Evolutionary conservation across 2,888 invertebrate genomes (phyloP), one percentile per base, ranked within the genome.

Genomic region (Parthenolecanium corni): DNA sequence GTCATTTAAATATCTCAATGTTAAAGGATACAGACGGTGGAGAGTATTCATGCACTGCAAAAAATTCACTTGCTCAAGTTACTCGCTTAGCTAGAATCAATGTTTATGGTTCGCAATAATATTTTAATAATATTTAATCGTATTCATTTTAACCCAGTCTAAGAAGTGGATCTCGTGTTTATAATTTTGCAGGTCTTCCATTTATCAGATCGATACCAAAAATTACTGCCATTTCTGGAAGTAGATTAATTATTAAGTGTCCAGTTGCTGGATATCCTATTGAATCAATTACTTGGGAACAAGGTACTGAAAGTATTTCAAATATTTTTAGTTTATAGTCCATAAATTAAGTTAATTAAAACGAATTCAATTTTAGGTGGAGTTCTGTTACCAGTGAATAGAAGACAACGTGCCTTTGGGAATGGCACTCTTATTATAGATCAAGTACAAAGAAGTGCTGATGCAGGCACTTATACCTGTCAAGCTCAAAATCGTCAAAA

Each of bases 201-300:
- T 89, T 82, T 72, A 89, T 91, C 70, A 78, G 91, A 46, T 85
- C 86, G 73, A 90, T 91, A 89, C 86, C 88, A 38, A 87, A 87
- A 77, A 84, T 89, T 67, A 89, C 86, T 9, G 90, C 89, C 6
- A 85, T 91, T 36, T 88, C 90, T 40, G 91, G 90, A 47, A 84
- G 79, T 69, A 86, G 86, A 73, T 79, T 91, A 71, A 79, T 85
- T 71, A 86, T 91, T 72, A 89, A 89, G 76, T 91, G 91, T 73
- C 90, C 90, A 9, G 90, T 88, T 20, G 90, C 89, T 63, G 91
- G 91, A 38, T 90, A 86, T 75, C 90, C 91, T 24, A 89, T 91
- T 68, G 86, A 88, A 73, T 81, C 84, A 67, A 85, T 90, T 70
- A 84, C 83, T 21, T 94, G 94, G 94, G 90, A 90, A 75, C 82